Evolutionary conservation across 2,888 invertebrate genomes (phyloP), one percentile per base, ranked within the genome.

Genomic region (Pedicia rivosa): DNA sequence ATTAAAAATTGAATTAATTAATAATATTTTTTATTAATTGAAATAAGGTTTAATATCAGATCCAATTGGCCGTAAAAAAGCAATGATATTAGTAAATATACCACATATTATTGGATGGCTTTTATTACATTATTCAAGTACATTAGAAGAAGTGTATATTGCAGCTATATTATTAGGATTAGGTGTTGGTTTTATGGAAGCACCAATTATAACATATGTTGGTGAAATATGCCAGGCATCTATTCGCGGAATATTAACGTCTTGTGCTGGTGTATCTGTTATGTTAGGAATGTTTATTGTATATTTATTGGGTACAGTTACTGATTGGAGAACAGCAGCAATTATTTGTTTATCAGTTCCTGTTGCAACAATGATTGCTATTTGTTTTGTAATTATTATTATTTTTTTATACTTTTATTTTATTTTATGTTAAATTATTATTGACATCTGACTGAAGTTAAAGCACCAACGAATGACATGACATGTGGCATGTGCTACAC

Each of bases 101-200:
- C 71, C 71, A 4, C 68, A 69, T 40, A 50, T 71, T 10, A 47
- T 66, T 17, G 70, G 68, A 1, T 72, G 71, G 71, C 46, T 67
- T n/a, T 51, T 71, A 27, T 61, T 70, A 55, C 65, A 66, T 50
- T 63, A 59, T 35, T 65, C 68, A 0, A 62, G 60, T 56, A 51
- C 67, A 19, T 59, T 66, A 2, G 57, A 64, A 2, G 56, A 61
- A 0, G 48, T 71, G 37, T 70, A 66, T 50, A 50, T 65, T 1
- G 68, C 62, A 0, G 67, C 66, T 28, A 64, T 67, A 1, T 46
- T 70, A 14, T 53, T 70, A 38, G 72, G 72, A 1, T 57, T 71
- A 4, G 70, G 70, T 0, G 66, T 68, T 3, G 70, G 71, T 0
- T 60, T 71, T 12, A 69, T 71, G 70, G 70, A 71, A 47, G 70